phyloP scores from a whole-genome alignment of 2,888 invertebrate genomes.

The Caenorhabditis parvicauda region DNA sequence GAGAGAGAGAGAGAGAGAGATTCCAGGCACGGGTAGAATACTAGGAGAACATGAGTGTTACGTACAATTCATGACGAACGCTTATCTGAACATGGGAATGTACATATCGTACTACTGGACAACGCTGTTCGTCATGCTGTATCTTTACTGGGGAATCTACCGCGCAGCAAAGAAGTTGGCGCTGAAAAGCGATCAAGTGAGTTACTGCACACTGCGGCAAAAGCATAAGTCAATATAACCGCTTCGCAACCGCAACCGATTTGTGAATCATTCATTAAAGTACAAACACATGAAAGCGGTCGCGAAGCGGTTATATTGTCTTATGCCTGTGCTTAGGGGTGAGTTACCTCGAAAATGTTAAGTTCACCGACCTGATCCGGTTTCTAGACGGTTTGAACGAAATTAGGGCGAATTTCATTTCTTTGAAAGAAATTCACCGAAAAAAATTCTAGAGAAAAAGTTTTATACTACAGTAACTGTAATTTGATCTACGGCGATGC shows the following conservation, averaged over 20 bases:
- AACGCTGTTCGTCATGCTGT: constrained; percentile 88
- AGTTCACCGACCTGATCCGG: no score
- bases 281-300: no score
- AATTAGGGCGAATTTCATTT: no score
- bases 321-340: no score
- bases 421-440: no score
- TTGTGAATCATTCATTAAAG: neutral
- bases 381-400: no score
- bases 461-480: no score
- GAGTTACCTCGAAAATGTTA: no score
- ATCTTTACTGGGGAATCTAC: constrained; percentile 78
- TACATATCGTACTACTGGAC: constrained; percentile 82
- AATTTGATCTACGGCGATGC: no score
- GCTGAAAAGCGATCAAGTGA: constrained; percentile 50
- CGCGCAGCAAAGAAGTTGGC: constrained; percentile 59
- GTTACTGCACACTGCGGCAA: neutral
- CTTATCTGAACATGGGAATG: constrained; percentile 84
- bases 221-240: no score
- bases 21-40: constrained; percentile 49
- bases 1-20: constrained; percentile 72
- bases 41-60: constrained; percentile 57
- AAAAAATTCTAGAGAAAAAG: neutral
- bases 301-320: no score
- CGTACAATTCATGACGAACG: constrained; percentile 85
- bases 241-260: neutral